phyloP scores from a whole-genome alignment of 2,113 vertebrate genomes.

The Odobenus rosmarus region DNA sequence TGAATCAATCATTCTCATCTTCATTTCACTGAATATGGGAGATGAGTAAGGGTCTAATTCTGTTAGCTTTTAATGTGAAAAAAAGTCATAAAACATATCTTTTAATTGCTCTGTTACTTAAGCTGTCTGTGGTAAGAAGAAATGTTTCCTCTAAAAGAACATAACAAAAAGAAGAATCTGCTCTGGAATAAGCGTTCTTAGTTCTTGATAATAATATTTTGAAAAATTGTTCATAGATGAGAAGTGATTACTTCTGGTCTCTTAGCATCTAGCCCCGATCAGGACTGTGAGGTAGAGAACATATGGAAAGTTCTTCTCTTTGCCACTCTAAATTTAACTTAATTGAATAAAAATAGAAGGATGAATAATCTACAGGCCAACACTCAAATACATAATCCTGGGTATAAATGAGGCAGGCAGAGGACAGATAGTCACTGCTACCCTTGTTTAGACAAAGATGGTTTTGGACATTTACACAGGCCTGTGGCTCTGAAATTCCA shows the following conservation, averaged over 20 bases:
- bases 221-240: background rate
- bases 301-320: background rate
- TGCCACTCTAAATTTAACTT: background rate
- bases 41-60: background rate
- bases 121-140: background rate
- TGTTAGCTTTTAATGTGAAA: background rate
- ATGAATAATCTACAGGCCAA: background rate
- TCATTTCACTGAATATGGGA: background rate
- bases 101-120: background rate
- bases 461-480: background rate
- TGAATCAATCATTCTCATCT: background rate
- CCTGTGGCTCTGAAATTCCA: background rate
- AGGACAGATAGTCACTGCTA: background rate
- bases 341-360: background rate
- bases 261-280: background rate
- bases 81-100: background rate
- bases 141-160: background rate
- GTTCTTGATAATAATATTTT: background rate
- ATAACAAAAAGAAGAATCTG: background rate
- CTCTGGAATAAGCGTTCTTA: background rate
- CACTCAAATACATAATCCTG: background rate
- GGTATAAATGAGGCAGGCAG: background rate
- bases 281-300: background rate
- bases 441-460: background rate
- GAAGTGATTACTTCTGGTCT: background rate